These are phyloP conservation scores for Diplodus puntazzo DNA, from an alignment of 2,797 vertebrate genomes.

Conservation along the genomic window DNA sequence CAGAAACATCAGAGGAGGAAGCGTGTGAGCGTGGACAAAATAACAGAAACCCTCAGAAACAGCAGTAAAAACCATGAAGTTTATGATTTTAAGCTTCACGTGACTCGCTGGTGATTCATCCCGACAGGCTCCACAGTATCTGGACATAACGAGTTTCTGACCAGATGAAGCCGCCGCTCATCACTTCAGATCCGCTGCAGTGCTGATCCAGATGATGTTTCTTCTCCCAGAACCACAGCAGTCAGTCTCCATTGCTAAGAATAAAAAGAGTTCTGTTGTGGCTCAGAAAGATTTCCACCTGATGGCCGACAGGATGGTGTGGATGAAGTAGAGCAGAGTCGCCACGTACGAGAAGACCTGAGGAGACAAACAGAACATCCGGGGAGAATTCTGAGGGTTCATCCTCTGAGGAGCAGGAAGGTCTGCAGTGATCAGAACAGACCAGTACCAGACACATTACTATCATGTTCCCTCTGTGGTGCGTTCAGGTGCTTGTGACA, in stretches of 20 bases:
- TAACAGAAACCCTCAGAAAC: neutral
- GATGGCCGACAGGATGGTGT: conserved; percentile 82
- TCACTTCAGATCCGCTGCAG: neutral
- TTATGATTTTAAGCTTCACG: too few species aligned
- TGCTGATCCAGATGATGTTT: conserved; percentile 11
- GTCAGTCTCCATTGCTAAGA: neutral
- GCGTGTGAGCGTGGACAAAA: conserved; percentile 4
- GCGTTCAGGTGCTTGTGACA: neutral
- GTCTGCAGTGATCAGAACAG: too few species aligned
- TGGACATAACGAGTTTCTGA: neutral
- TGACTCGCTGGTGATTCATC: too few species aligned
- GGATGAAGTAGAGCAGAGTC: conserved; percentile 81
- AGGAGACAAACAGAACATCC: neutral
- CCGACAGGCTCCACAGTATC: neutral
- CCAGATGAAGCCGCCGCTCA: too few species aligned
- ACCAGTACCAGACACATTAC: too few species aligned
- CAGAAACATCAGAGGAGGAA: too few species aligned
- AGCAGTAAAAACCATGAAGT: too few species aligned
- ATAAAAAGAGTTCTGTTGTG: neutral
- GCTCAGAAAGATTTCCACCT: conserved; percentile 81
- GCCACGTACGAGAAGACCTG: conserved; percentile 83
- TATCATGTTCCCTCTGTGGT: neutral
- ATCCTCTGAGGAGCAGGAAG: neutral
- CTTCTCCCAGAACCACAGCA: neutral
- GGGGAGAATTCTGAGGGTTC: neutral